Base-by-base conservation (phyloP, 2,888 invertebrate species). In the Eudemis profundana region DNA sequence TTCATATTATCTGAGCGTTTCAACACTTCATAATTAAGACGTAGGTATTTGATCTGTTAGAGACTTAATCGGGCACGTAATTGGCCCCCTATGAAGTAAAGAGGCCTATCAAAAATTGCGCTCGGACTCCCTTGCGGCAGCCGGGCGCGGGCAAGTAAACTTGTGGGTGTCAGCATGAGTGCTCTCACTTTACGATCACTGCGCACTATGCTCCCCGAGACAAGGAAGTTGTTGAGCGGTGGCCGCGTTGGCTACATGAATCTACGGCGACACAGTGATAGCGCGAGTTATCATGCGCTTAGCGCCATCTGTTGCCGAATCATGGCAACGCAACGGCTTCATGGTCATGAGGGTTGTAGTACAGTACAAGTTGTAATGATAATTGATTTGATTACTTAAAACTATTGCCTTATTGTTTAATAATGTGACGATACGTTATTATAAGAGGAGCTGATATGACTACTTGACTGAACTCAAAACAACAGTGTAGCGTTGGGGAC, bases 171-270 rank as follows among this genome's bases (percentile, higher is more conserved):
- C 94, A 96, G 96, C 96, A 96, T 93, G 93, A 96, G 95, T 95
- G 94, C 92, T 93, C 96, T 96, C 96, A 96, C 96, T 95, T 95
- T 74, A 94, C 95, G 96, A 94, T 96, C 96, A 95, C 94, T 93
- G 96, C 93, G 94, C 95, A 96, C 95, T 96, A 93, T 94, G 96
- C 96, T 96, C 96, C 96, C 96, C 95, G 89, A 95, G 95, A 96
- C 96, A 96, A 96, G 95, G 96, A 95, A 93, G 93, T 91, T 70
- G 53, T 38, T 4, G 0, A 0, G 0, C 0, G 0, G 0, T 0
- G 0, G 4, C 3, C 0, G 5, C 4, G 4, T 4, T 19, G 29
- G 36, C 60, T 64, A 68, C 62, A 61, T 70, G 57, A 59, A 44
- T 29, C 66, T 40, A 12, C 8, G 27, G 12, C 10, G 57, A 68